Evolutionary conservation across 2,113 vertebrate genomes (phyloP), one percentile per base, ranked within the genome.

Genomic region (Serilophus lunatus): DNA sequence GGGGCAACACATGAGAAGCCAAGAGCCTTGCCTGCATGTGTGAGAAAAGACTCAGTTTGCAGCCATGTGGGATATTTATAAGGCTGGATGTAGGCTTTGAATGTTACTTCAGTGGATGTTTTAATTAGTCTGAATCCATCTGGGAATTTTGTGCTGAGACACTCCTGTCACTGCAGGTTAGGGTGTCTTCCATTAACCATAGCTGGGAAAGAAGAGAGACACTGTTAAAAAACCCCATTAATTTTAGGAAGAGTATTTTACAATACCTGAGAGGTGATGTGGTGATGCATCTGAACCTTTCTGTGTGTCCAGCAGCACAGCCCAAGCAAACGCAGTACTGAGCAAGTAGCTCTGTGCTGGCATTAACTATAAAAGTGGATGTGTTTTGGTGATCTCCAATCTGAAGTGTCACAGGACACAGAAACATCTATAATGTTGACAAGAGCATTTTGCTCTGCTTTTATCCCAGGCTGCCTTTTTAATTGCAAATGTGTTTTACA

Each of bases 91-190:
- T 42, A 61, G 45, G 50, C 85, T 84, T 82, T 91, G 49, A 82
- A 65, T 65, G 38, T 82, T 72, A 85, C 66, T 89, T 42, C 63
- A 77, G 51, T 38, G 53, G 74, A 69, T 0, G 0, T 87, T 95
- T 91, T 84, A 95, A 89, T 87, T 91, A 79, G 50, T 53, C 74
- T 64, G 49, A 95, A 72, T 79, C 83, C 61, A 42, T n/a, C 82
- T 44, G 56, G 72, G 56, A 90, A 17, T 47, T n/a, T 71, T 75
- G 71, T 77, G 42, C 56, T 68, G 71, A 64, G 72, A 60, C 44
- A 51, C 15, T 83, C 26, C 51, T 75, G 80, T 78, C 92, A 56
- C 59, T 85, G 76, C 40, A 60, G 65, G 49, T 64, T 68, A 70
- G 40, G 72, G 33, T 68, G 75, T 80, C 45, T 95, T 66, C 47